phyloP scores from a whole-genome alignment of 2,888 invertebrate genomes.

The Lagria hirta region DNA sequence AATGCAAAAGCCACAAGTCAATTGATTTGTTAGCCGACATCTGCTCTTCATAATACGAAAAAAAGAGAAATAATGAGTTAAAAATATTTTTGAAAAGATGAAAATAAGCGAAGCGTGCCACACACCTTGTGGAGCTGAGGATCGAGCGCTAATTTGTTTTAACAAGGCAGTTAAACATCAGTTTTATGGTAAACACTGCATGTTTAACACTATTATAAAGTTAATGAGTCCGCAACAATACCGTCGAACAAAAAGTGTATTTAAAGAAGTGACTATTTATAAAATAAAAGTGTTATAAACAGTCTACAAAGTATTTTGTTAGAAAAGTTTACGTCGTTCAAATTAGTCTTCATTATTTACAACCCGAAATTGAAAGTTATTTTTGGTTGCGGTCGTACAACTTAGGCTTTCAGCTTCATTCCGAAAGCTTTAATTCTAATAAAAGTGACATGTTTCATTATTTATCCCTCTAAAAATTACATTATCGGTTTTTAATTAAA shows the following conservation, averaged over 20 bases:
- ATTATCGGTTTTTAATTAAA: slow-evolving; percentile 10
- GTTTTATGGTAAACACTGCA: no score
- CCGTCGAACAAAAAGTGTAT: no score
- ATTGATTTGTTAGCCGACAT: slow-evolving; percentile 20
- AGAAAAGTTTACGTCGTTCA: slow-evolving; percentile 8
- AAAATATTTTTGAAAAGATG: neutral
- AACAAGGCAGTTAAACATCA: no score
- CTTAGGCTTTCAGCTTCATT: slow-evolving; percentile 26
- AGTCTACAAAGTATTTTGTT: slow-evolving; percentile 5
- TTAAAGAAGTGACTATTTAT: slow-evolving; percentile 10
- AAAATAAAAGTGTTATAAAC: slow-evolving; percentile 12
- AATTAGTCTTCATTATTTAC: slow-evolving; percentile 19
- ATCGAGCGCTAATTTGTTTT: no score
- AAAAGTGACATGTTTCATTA: slow-evolving; percentile 13
- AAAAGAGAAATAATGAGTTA: neutral
- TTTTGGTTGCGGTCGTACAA: slow-evolving; percentile 27
- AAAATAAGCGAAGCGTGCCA: no score
- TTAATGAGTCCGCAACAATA: no score
- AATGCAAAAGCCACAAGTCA: slow-evolving; percentile 23
- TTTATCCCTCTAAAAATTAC: slow-evolving; percentile 2
- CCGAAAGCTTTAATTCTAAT: slow-evolving; percentile 20
- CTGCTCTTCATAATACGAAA: neutral
- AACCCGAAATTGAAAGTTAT: slow-evolving; percentile 26
- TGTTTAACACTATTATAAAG: no score
- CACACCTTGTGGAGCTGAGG: no score